A percentile compares a stretch with the other conserved stretches of the same genome.
phyloP scores from a whole-genome alignment of 2,797 vertebrate genomes.

The Sebastes itinus region DNA sequence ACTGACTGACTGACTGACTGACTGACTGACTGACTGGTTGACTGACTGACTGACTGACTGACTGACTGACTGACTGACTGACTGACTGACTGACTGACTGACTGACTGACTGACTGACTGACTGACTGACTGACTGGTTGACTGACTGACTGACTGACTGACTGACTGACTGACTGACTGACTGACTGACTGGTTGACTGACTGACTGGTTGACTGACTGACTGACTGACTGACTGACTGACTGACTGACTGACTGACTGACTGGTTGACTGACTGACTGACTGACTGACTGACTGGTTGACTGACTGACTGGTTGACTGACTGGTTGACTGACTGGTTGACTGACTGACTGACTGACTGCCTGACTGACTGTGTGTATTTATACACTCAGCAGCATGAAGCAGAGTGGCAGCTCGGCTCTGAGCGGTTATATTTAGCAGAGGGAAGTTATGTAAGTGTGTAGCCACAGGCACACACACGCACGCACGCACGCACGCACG shows the following conservation, averaged over 20 bases:
- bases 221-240: too few species aligned
- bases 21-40: too few species aligned
- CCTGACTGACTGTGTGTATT: constrained; percentile 13
- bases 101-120: fast-evolving
- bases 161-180: fast-evolving
- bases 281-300: too few species aligned
- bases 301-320: too few species aligned
- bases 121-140: fast-evolving
- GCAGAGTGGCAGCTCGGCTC: constrained; percentile 30
- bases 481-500: background rate
- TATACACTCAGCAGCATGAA: constrained; percentile 27
- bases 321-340: too few species aligned
- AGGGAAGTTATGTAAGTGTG: constrained; percentile 49
- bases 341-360: too few species aligned
- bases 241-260: too few species aligned
- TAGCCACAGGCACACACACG: constrained; percentile 12
- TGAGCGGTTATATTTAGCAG: constrained; percentile 42
- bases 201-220: fast-evolving
- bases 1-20: fast-evolving
- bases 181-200: fast-evolving
- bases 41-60: too few species aligned
- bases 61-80: fast-evolving
- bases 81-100: too few species aligned
- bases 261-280: too few species aligned
- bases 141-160: fast-evolving